Percentiles rank a stretch among this genome's conserved stretches.
phyloP scores from a whole-genome alignment of 1,140 invertebrate species.

The Cotesia chilonis region DNA sequence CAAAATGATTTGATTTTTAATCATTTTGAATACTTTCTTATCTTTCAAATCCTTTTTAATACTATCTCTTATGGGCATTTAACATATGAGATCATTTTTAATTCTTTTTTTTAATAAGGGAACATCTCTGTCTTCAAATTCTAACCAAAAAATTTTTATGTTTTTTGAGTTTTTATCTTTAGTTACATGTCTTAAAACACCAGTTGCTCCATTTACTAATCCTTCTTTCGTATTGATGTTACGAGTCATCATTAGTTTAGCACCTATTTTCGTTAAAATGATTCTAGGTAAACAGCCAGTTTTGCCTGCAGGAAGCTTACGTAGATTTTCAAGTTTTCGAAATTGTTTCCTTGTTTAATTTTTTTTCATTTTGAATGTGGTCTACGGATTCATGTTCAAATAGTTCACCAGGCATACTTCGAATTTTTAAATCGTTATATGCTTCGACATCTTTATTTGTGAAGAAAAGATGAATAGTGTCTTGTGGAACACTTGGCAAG shows the following conservation, averaged over 20 bases:
- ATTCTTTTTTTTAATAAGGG: too few relatives aligned
- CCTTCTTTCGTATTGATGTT: slow-evolving; percentile 7
- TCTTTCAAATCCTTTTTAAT: too few relatives aligned
- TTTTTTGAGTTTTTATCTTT: background rate
- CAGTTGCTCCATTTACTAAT: slow-evolving; percentile 19
- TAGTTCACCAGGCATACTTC: background rate
- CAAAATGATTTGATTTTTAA: too few relatives aligned
- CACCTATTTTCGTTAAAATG: background rate
- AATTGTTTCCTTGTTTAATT: background rate
- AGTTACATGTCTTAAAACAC: slow-evolving; percentile 7
- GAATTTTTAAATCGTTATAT: background rate
- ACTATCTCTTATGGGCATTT: too few relatives aligned
- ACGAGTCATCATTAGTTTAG: slow-evolving; percentile 18
- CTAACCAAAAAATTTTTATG: slow-evolving; percentile 1
- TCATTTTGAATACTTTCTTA: too few relatives aligned
- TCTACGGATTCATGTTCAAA: slow-evolving; percentile 7
- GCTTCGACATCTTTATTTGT: slow-evolving; percentile 1
- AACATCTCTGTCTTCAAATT: slow-evolving; percentile 1
- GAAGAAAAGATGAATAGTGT: background rate
- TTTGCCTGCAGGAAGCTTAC: background rate
- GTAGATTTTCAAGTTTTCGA: background rate
- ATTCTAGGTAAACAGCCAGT: slow-evolving; percentile 2
- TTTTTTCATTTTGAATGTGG: background rate
- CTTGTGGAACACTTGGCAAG: background rate
- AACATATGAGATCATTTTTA: too few relatives aligned